Evolutionary conservation across 2,113 vertebrate species (phyloP).

Genomic region (Gracilinanus agilis): DNA sequence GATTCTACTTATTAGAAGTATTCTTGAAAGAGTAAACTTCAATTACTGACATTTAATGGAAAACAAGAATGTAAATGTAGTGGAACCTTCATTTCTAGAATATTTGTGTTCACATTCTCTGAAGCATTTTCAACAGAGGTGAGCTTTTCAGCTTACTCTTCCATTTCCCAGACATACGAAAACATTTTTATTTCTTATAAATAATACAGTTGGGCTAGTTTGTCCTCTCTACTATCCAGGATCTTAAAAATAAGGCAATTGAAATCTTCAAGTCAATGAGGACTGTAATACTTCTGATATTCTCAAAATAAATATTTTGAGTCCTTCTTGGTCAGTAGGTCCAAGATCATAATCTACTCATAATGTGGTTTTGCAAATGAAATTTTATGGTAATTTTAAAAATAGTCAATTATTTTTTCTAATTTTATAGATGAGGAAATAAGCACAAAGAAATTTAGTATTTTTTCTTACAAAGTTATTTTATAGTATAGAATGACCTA

Average conservation of each 20-base stretch:
- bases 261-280: neutral
- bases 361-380: neutral
- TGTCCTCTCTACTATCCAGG: neutral
- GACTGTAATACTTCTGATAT: neutral
- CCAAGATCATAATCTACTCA: neutral
- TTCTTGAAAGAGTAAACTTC: neutral
- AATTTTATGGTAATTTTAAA: neutral
- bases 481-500: too few relatives aligned
- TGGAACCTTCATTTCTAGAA: neutral
- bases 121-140: neutral
- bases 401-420: neutral
- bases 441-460: neutral
- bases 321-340: neutral
- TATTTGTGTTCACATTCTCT: neutral
- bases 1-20: neutral
- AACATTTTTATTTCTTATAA: neutral
- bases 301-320: neutral
- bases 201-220: neutral
- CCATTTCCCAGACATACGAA: neutral
- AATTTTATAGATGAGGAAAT: neutral
- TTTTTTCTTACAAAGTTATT: neutral
- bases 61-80: neutral
- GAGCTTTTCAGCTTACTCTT: neutral
- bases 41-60: neutral
- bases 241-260: neutral